Base-by-base conservation (phyloP, 2,113 vertebrate species). In the Triplophysa dalaica region DNA sequence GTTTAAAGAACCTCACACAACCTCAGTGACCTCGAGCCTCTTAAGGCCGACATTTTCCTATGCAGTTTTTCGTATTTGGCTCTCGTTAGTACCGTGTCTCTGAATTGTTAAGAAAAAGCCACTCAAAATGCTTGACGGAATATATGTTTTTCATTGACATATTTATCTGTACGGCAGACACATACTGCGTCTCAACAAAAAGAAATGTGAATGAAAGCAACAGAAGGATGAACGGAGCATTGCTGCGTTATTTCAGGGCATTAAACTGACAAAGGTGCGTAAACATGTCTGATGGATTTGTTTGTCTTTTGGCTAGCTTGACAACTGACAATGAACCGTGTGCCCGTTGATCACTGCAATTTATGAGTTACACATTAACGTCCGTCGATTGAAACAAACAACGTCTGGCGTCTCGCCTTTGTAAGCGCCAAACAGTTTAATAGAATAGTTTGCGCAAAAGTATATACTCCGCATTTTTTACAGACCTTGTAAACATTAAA, bases 181-280 rank as follows among this genome's bases (percentile, higher is more conserved):
- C 45, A 41, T 14, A 45, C 21, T 61, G 52, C 29, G 56, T 72
- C 7, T 21, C 22, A 63, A 75, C 26, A n/a, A 48, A 9, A 13
- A 61, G 29, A n/a, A 50, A 21, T 26, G 16, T 63, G 13, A 43
- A 13, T 3, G 2, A 63, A 8, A 11, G 5, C 9, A 63, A 62
- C 21, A 62, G 14, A 62, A 48, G 21, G 56, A 8, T 1, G 2
- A 16, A 61, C 11, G 8, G 54, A 43, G 70, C 26, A 19, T 22
- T 2, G 17, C 5, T 50, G 67, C 48, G 52, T 73, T 60, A 41
- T 73, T 60, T 41, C 54, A 73, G 2, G 56, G 13, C 6, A 52
- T 52, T 52, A 52, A 52, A 52, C 50, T 52, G 50, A 52, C 50
- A 58, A 73, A 70, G 48, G 24, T 70, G 68, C 26, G 24, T 26